Evolutionary conservation across 2,113 vertebrate genomes (phyloP).

Genomic region (Macrotis lagotis): DNA sequence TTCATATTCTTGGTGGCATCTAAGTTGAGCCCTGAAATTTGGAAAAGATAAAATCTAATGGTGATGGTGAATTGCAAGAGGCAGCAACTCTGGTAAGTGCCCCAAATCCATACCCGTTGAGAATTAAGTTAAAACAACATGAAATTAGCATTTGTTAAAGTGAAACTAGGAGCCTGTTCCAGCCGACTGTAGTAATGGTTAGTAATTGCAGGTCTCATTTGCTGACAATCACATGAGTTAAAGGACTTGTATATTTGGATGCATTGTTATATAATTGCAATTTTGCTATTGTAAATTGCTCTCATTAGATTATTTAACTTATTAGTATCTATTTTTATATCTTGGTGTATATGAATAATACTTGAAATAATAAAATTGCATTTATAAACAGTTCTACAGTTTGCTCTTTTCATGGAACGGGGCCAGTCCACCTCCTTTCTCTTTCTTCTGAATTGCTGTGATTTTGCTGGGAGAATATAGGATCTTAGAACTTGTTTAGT

Average conservation of each 20-base stretch:
- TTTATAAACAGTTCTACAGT: neutral
- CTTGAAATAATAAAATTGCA: conserved; percentile 50
- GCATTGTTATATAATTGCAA: conserved; percentile 48
- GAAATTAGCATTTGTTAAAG: neutral
- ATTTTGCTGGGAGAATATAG: neutral
- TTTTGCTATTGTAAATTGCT: conserved; percentile 29
- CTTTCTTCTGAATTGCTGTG: conserved; percentile 47
- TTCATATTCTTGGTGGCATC: neutral
- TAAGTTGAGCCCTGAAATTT: neutral
- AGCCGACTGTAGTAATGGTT: neutral
- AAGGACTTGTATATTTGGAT: conserved; percentile 37
- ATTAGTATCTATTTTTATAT: conserved; percentile 49
- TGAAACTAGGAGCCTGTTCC: neutral
- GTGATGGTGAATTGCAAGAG: neutral
- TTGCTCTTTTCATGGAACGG: conserved; percentile 23
- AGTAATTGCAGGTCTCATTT: neutral
- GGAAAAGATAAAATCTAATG: neutral
- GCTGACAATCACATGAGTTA: neutral
- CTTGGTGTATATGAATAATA: neutral
- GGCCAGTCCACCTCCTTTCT: neutral
- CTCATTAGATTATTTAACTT: conserved; percentile 51
- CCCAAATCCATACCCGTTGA: neutral
- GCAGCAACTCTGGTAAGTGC: neutral
- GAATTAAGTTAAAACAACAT: neutral
- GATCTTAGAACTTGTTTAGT: neutral